Evolutionary conservation across 2,113 vertebrate species (phyloP), one percentile per base, ranked within the genome.

Genomic region (Oceanodroma tethys): DNA sequence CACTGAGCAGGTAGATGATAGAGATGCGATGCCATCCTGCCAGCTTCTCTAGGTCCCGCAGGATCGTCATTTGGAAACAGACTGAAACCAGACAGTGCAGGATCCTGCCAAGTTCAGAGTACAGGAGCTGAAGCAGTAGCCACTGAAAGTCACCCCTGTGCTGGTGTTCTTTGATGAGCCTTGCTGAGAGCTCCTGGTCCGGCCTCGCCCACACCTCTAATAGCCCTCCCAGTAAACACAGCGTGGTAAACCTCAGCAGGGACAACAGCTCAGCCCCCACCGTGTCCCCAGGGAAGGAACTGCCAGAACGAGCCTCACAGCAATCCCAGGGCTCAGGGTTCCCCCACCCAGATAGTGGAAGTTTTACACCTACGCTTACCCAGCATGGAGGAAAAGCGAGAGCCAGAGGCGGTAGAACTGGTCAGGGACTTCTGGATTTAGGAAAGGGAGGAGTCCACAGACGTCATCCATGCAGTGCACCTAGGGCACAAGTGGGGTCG

Each of bases 391-490:
- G 98, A 99, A 99, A 80, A 99, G 99, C 0, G 99, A 99, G 79
- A 99, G 99, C 99, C 99, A 99, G 78, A 99, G 99, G 91, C 99
- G 98, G 97, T 99, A 99, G 97, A 99, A 99, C 98, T 99, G 99
- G 98, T 99, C 99, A 42, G 99, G 99, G 95, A 99, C 98, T 96
- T 99, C 99, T 0, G 99, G 99, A 95, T 99, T 99, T 90, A 99
- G 98, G 97, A 99, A 99, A 91, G 99, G 99, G 93, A 99, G 98
- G 68, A 99, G 99, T 80, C 99, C 99, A 63, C 99, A 99, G 55
- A 99, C 99, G 1, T 99, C 99, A 74, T 99, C 99, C 99, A 99
- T 99, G 97, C 99, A 99, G 97, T 99, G 99, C 79, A 99, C 99
- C 99, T 99, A 95, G 22, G 68, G 65, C 86, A 88, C 63, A 85